Percentiles rank a stretch among this genome's conserved stretches.
These are phyloP conservation scores for Apantesis nais DNA, from an alignment of 2,888 invertebrate genomes.

Conservation along the genomic window DNA sequence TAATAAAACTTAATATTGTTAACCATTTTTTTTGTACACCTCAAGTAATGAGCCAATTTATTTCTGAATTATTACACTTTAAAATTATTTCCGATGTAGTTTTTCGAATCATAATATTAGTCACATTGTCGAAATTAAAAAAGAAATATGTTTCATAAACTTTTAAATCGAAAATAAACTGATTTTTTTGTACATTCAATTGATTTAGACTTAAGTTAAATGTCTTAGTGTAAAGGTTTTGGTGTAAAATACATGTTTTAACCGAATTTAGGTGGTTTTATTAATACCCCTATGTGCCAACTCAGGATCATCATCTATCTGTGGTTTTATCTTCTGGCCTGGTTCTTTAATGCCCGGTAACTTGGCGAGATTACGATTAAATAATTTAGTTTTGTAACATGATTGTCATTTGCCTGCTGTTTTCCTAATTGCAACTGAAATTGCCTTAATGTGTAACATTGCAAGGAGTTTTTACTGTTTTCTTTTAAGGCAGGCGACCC, in stretches of 20 bases:
- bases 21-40: not conserved
- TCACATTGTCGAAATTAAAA: not conserved
- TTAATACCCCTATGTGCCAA: not conserved
- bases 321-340: no score
- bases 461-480: no score
- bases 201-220: constrained; percentile 29
- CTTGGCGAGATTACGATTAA: no score
- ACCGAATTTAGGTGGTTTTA: not conserved
- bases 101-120: not conserved
- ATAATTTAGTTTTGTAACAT: no score
- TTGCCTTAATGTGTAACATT: no score
- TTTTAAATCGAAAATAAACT: not conserved
- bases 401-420: no score
- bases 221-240: constrained; percentile 40
- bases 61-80: no score
- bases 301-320: no score
- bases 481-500: no score
- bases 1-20: not conserved
- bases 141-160: not conserved
- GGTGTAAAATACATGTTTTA: constrained; percentile 28
- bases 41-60: no score
- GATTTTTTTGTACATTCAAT: constrained; percentile 10
- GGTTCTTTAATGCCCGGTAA: no score
- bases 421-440: no score
- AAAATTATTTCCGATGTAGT: not conserved